Conservation (phyloP, 2,113 vertebrate species). For the Nasalis larvatus region DNA sequence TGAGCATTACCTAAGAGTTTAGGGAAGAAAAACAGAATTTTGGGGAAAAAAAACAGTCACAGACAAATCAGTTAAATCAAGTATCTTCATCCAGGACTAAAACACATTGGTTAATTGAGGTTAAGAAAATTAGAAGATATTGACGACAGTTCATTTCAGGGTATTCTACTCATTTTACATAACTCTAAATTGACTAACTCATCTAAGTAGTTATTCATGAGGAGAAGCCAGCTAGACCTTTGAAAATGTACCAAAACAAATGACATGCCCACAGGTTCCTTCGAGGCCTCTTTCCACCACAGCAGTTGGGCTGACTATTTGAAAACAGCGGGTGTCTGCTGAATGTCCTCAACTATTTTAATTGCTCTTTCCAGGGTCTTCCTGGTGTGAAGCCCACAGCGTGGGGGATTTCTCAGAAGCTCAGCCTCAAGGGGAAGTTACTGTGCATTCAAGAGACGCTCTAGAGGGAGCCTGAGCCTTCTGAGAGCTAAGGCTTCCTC, state of each 20-base stretch:
- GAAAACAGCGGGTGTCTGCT: slow-evolving; percentile 13
- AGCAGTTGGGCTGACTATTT: neutral
- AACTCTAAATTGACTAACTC: neutral
- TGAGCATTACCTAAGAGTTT: neutral
- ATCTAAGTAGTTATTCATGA: neutral
- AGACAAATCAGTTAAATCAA: neutral
- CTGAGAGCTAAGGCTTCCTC: neutral
- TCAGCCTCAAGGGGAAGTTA: slow-evolving; percentile 26
- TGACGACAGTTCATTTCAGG: neutral
- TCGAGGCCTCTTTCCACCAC: neutral
- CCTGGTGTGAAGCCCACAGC: slow-evolving; percentile 43
- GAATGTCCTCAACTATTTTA: neutral
- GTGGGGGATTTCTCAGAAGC: slow-evolving; percentile 43
- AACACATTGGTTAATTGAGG: neutral
- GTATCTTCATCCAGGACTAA: neutral
- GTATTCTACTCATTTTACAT: neutral
- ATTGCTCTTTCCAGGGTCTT: slow-evolving; percentile 45
- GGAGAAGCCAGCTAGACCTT: neutral
- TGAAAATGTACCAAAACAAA: slow-evolving; percentile 40
- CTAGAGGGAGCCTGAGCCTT: slow-evolving; percentile 24
- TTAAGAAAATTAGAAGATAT: neutral
- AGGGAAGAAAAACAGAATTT: neutral
- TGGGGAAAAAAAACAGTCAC: neutral
- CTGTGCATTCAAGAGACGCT: neutral
- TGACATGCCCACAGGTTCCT: neutral